Percentiles rank a stretch among this genome's conserved stretches.
Conservation (phyloP, 2,888 invertebrate genomes). For the Nomada flava region DNA sequence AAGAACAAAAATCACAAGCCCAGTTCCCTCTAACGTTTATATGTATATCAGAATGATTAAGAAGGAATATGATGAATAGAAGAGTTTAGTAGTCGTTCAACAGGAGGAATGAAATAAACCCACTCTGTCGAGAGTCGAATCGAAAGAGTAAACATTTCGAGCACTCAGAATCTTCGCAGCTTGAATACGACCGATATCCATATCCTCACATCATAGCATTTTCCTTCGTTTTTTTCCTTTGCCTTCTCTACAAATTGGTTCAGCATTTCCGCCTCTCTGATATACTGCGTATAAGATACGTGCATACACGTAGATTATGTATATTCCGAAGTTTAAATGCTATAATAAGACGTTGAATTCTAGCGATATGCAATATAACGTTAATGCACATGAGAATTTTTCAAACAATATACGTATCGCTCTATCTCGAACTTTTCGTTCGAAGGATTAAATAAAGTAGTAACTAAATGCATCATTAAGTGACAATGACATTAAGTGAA, state of each 20-base stretch:
- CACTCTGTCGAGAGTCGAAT: constrained; percentile 32
- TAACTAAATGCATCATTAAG: background rate
- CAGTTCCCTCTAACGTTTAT: background rate
- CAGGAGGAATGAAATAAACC: constrained; percentile 35
- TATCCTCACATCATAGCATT: constrained; percentile 16
- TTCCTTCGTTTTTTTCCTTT: constrained; percentile 22
- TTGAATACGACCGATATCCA: constrained; percentile 19
- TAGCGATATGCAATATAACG: background rate
- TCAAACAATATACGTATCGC: background rate
- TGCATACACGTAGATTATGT: constrained; percentile 21
- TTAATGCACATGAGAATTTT: background rate
- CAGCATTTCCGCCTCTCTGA: constrained; percentile 17
- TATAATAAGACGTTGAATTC: background rate
- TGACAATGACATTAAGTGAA: background rate
- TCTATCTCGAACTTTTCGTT: background rate
- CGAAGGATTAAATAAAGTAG: background rate
- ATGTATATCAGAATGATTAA: background rate
- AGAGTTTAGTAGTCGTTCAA: constrained; percentile 6
- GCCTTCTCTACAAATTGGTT: constrained; percentile 28
- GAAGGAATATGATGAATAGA: background rate
- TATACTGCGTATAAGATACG: too few species aligned
- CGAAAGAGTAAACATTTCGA: constrained; percentile 57
- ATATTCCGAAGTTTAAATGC: constrained; percentile 7
- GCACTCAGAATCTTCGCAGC: constrained; percentile 20
- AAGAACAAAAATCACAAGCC: background rate